Base-by-base conservation (phyloP, 2,113 vertebrate species). In the Romanogobio albipinnatus region DNA sequence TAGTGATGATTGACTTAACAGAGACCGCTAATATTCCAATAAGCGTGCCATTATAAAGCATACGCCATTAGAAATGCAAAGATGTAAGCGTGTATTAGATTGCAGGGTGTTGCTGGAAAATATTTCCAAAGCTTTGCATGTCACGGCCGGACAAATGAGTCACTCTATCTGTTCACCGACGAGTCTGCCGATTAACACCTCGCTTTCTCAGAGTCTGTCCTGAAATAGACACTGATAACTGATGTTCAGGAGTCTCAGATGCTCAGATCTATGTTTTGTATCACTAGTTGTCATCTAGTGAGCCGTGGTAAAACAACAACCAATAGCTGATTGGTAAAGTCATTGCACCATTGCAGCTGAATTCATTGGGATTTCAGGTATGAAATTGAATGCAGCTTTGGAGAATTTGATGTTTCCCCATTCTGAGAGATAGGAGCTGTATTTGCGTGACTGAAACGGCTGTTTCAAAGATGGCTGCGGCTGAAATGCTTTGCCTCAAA, bases 51-150 rank as follows among this genome's bases (percentile, higher is more conserved):
- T 53, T 33, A 26, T 33, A 9, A 51, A 51, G 14, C 19, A 29
- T 14, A 29, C 5, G 14, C 4, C 26, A 39, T 39, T 58, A 39
- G 51, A 22, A 10, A 13, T 14, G 22, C 11, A 6, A 6, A 24
- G 36, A 59, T n/a, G 15, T 59, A 17, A 79, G 43, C 1, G 39
- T 79, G 36, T 79, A 43, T 45, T 64, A 26, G n/a, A 47, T 62
- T 24, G 70, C 36, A 79, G 58, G 76, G 36, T 79, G 58, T 79
- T 76, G 49, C 53, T 51, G 17, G 74, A 49, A 75, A 49, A 3
- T 51, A 9, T 75, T 75, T 51, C 45, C 45, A 51, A 24, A 73
- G 43, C 71, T 61, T 14, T 19, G 39, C 58, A 26, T 64, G 58
- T 62, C 22, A 78, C 6, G 33, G 76, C 76, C 3, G 6, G 76